These are phyloP conservation scores for Xerus rutilus DNA, from an alignment of 2,797 vertebrate species.

Conservation along the genomic window DNA sequence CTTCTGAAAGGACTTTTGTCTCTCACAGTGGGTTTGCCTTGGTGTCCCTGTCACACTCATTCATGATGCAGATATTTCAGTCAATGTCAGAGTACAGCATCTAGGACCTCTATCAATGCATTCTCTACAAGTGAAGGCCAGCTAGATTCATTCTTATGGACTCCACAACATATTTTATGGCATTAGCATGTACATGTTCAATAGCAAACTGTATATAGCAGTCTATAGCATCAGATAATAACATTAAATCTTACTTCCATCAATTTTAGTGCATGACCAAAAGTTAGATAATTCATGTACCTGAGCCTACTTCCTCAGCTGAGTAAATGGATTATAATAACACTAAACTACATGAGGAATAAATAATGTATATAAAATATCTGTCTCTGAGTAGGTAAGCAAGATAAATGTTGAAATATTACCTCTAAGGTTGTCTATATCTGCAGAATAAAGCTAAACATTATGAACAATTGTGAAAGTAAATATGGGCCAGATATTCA, in stretches of 20 bases:
- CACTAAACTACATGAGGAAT: not conserved
- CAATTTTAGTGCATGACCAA: not conserved
- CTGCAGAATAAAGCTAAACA: not conserved
- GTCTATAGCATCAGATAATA: not conserved
- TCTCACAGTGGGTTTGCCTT: not conserved
- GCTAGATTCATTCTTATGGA: not conserved
- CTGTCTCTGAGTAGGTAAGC: not conserved
- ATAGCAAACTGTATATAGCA: not conserved
- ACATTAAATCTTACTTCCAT: not conserved
- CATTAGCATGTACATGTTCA: not conserved
- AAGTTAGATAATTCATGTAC: not conserved
- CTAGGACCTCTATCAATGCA: not conserved
- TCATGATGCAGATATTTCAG: not conserved
- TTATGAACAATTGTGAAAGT: not conserved
- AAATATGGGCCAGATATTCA: not conserved
- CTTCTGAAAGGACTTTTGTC: not conserved
- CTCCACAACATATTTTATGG: not conserved
- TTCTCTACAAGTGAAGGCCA: not conserved
- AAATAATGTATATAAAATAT: not conserved
- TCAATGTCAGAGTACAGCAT: not conserved
- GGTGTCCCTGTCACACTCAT: not conserved
- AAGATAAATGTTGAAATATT: not conserved
- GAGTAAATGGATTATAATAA: slow-evolving; percentile 7
- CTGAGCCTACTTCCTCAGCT: not conserved
- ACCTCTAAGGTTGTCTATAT: not conserved